These are phyloP conservation scores for Lutjanus argentimaculatus DNA, from an alignment of 2,797 vertebrate species.

Conservation along the genomic window DNA sequence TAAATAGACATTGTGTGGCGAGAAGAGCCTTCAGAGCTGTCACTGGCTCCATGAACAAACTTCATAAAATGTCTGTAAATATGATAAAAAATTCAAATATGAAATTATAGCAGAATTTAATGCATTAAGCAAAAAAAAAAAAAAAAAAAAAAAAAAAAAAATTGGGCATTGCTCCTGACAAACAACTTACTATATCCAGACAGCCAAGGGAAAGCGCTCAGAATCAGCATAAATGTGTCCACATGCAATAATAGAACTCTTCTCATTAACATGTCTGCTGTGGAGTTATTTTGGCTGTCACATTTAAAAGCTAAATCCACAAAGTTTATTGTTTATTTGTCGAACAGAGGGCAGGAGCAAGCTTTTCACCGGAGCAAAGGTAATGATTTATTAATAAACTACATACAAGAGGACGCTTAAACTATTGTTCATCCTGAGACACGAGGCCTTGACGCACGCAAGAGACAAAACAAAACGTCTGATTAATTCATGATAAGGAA, in stretches of 20 bases:
- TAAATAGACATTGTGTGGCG: conserved; percentile 57
- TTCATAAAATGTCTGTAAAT: conserved; percentile 53
- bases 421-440: conserved; percentile 37
- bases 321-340: conserved; percentile 9
- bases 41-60: conserved; percentile 61
- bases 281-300: conserved; percentile 10
- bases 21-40: conserved; percentile 53
- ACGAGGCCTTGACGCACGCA: conserved; percentile 5
- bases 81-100: conserved; percentile 5
- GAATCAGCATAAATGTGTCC: conserved; percentile 85
- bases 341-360: background rate
- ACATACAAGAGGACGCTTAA: conserved; percentile 18
- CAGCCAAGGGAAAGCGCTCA: conserved; percentile 85
- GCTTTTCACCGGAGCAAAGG: conserved; percentile 11
- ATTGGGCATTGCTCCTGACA: conserved; percentile 76
- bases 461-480: conserved; percentile 33
- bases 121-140: conserved; percentile 15
- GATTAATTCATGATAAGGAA: conserved; percentile 40
- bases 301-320: conserved; percentile 1
- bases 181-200: conserved; percentile 86
- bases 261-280: conserved; percentile 31
- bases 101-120: conserved; percentile 28
- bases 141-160: background rate
- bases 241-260: background rate
- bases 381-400: conserved; percentile 52